Conservation (phyloP, 1,140 invertebrate genomes). For the Delia radicum region DNA sequence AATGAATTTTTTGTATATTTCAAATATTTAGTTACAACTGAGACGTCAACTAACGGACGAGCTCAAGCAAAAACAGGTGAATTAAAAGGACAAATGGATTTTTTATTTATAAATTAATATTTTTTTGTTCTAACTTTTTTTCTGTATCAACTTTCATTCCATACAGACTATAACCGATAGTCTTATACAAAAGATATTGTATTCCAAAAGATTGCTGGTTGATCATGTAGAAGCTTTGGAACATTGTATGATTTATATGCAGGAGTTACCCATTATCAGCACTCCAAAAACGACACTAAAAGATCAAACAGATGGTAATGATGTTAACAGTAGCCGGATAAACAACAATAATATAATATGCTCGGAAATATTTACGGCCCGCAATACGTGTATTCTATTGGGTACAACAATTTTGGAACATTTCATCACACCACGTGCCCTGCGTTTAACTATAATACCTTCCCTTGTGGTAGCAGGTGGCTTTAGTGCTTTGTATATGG, state of each 20-base stretch:
- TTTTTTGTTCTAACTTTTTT: neutral
- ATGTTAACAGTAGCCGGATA: neutral
- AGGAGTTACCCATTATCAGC: neutral
- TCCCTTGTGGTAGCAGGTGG: slow-evolving; percentile 36
- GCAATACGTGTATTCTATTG: slow-evolving; percentile 43
- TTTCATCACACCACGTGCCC: slow-evolving; percentile 39
- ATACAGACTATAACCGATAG: slow-evolving; percentile 42
- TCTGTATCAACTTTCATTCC: too few species aligned
- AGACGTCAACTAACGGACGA: slow-evolving; percentile 39
- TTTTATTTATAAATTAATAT: neutral
- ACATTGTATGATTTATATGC: slow-evolving; percentile 40
- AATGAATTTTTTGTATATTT: neutral
- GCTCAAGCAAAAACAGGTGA: slow-evolving; percentile 49
- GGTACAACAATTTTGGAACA: slow-evolving; percentile 44
- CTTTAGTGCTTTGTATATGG: slow-evolving; percentile 41
- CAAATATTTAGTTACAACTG: slow-evolving; percentile 13
- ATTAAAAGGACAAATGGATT: neutral
- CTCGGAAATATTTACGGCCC: slow-evolving; percentile 35
- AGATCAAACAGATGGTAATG: neutral
- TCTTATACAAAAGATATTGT: slow-evolving; percentile 47
- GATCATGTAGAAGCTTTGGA: slow-evolving; percentile 53
- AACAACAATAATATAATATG: neutral
- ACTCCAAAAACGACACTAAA: neutral
- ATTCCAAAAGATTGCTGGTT: slow-evolving; percentile 47
- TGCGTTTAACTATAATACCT: slow-evolving; percentile 40